Base-by-base conservation (phyloP, 2,888 invertebrate species). In the Tetranychus truncatus region DNA sequence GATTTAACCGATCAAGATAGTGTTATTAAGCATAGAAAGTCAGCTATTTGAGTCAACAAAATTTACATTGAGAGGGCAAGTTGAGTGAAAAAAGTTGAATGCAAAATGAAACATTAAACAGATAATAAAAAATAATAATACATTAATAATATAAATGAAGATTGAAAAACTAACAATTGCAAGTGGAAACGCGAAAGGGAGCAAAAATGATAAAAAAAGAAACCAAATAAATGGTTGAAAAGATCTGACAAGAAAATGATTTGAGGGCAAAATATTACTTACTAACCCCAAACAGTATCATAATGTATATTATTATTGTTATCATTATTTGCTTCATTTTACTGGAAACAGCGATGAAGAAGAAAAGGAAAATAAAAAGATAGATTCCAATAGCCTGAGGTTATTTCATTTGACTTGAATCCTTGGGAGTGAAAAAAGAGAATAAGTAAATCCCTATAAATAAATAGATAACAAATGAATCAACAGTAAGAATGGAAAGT, bases 181-280 rank as follows among this genome's bases (percentile, higher is more conserved):
- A 34, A 34, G 34, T 34, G 34, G 34, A 34, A 34, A 34, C 4
- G 20, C 66, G 20, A 66, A 66, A 4, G 66, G 5, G 66, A 66
- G 66, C 18, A 18, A 66, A 73, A 45, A 73, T 24, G 73, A 55
- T 24, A 45, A 45, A 18, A n/a, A 65, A 73, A 34, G 34, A 18
- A 65, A 34, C 34, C 46, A n/a, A 73, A 34, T 45, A 34, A 18
- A 18, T 18, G 15, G 73, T 73, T 24, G 73, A 34, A 34, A 73
- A 66, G 46, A 8, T 66, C 66, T n/a, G 66, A n/a, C 18, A n/a
- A 66, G 66, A 20, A 18, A 66, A 66, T 66, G 66, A n/a, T 20
- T n/a, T 18, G 18, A n/a, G 18, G 18, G 66, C 66, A 20, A 34
- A 34, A 34, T 34, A 34, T 34, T 34, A 34, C 34, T 34, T 34